A percentile compares a stretch with the other conserved stretches of the same genome.
Evolutionary conservation across 2,888 invertebrate species (phyloP).

Genomic region (Cheilosia soror): DNA sequence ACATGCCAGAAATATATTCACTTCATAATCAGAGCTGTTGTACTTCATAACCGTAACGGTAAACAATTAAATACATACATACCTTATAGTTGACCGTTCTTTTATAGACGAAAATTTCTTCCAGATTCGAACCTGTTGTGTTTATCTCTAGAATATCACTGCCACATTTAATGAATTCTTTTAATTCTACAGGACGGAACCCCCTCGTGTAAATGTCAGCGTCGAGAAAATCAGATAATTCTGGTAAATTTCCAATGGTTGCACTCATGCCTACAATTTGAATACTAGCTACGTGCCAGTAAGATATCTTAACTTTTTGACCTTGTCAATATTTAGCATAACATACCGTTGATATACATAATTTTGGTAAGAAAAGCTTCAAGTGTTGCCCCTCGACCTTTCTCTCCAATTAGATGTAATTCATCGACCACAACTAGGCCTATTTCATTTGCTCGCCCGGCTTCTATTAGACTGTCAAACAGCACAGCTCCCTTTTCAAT

Average conservation of each 20-base stretch:
- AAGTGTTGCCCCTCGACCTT: slow-evolving; percentile 92
- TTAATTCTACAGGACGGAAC: slow-evolving; percentile 94
- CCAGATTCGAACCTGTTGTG: slow-evolving; percentile 82
- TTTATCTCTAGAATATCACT: slow-evolving; percentile 85
- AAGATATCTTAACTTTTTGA: slow-evolving; percentile 56
- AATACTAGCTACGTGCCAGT: slow-evolving; percentile 85
- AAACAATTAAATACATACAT: slow-evolving; percentile 25
- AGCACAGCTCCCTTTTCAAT: slow-evolving; percentile 97
- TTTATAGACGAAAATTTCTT: slow-evolving; percentile 85
- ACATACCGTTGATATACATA: slow-evolving; percentile 87
- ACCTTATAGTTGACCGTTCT: slow-evolving; percentile 85
- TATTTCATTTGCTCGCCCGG: slow-evolving; percentile 89
- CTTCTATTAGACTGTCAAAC: slow-evolving; percentile 93
- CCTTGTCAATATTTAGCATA: slow-evolving; percentile 22
- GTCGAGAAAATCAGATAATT: slow-evolving; percentile 91
- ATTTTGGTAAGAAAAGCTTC: slow-evolving; percentile 94
- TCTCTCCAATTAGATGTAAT: slow-evolving; percentile 95
- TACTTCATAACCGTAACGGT: too few relatives aligned
- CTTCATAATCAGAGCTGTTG: too few relatives aligned
- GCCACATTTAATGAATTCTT: slow-evolving; percentile 92
- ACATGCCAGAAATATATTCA: too few relatives aligned
- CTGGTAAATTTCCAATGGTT: slow-evolving; percentile 95
- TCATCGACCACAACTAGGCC: slow-evolving; percentile 95
- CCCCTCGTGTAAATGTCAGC: slow-evolving; percentile 92
- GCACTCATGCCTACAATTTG: slow-evolving; percentile 99